Evolutionary conservation across 2,113 vertebrate genomes (phyloP).

Genomic region (Oncorhynchus kisutch): DNA sequence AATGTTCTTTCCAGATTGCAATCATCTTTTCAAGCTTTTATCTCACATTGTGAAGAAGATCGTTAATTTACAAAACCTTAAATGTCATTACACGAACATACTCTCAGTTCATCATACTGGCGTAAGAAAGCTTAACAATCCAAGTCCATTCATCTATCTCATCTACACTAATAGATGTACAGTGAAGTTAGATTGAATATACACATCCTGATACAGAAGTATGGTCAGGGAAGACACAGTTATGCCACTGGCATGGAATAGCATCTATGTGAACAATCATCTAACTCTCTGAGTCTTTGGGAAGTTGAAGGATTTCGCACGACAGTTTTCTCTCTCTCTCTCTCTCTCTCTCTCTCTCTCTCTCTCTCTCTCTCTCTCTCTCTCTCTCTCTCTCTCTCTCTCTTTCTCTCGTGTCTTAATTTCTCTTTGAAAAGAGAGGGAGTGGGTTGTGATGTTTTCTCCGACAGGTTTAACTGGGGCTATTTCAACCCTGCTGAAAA

Average conservation of each 20-base stretch:
- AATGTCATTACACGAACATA: too few relatives aligned
- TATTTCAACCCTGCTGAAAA: slow-evolving; percentile 59
- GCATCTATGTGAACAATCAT: slow-evolving; percentile 59
- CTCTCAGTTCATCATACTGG: too few relatives aligned
- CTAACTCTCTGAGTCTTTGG: slow-evolving; percentile 64
- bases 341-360: neutral
- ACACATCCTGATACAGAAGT: slow-evolving; percentile 59
- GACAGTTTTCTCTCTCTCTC: slow-evolving; percentile 6
- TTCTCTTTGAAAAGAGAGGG: slow-evolving; percentile 58
- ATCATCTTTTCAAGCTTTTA: too few relatives aligned
- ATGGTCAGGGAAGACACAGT: slow-evolving; percentile 55
- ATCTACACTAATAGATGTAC: slow-evolving; percentile 41
- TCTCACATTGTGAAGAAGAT: too few relatives aligned
- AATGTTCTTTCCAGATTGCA: slow-evolving; percentile 10
- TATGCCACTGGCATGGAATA: slow-evolving; percentile 55
- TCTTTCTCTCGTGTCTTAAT: slow-evolving; percentile 45
- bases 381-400: neutral
- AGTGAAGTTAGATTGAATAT: slow-evolving; percentile 60
- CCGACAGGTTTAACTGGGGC: slow-evolving; percentile 56
- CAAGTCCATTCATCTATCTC: slow-evolving; percentile 32
- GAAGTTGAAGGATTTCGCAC: slow-evolving; percentile 65
- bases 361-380: neutral
- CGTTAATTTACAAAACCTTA: too few relatives aligned
- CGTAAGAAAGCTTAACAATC: slow-evolving; percentile 25
- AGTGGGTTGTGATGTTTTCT: slow-evolving; percentile 48